Evolutionary conservation across 2,113 vertebrate genomes (phyloP).

Genomic region (Cebus imitator): DNA sequence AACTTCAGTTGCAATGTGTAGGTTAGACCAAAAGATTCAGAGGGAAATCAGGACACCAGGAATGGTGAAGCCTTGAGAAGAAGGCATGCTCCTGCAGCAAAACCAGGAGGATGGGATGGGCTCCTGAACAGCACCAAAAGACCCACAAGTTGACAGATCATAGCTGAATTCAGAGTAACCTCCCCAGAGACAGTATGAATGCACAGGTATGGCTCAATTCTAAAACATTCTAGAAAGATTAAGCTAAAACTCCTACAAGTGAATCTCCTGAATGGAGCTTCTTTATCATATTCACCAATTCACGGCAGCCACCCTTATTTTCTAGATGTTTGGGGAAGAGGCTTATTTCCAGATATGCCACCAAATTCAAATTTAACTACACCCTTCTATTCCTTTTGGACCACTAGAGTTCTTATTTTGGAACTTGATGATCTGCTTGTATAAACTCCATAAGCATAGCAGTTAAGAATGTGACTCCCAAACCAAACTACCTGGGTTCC

Average conservation of each 20-base stretch:
- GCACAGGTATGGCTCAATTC: background rate
- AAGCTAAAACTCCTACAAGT: background rate
- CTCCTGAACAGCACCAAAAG: background rate
- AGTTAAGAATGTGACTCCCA: background rate
- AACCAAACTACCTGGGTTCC: background rate
- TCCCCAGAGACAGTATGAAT: background rate
- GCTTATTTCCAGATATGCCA: background rate
- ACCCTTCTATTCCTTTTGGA: background rate
- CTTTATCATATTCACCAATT: background rate
- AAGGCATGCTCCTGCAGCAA: background rate
- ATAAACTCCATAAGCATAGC: background rate
- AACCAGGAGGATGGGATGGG: rapidly evolving
- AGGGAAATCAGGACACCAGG: background rate
- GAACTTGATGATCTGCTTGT: background rate
- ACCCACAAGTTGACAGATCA: background rate
- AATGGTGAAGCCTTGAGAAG: background rate
- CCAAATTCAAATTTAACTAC: background rate
- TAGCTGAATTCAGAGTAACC: background rate
- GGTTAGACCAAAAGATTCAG: background rate
- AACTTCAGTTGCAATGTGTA: background rate
- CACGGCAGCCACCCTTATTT: background rate
- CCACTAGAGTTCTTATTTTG: background rate
- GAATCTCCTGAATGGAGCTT: background rate
- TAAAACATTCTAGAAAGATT: background rate
- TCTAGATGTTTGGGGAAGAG: background rate